These are phyloP conservation scores for Tangara arthus DNA, from an alignment of 2,797 vertebrate species.

Conservation along the genomic window DNA sequence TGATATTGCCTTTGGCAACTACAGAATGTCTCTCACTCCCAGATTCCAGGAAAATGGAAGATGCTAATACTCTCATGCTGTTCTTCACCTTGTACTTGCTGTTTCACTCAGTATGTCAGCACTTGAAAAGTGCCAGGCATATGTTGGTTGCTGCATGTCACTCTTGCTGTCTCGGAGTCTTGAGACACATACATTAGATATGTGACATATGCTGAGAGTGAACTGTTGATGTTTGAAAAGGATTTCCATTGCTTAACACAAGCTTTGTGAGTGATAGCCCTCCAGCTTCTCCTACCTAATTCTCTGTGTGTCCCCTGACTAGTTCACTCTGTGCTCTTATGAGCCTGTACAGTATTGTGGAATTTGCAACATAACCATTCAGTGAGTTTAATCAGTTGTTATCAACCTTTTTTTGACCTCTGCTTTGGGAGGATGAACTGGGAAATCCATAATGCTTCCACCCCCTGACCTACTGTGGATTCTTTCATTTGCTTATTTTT, in stretches of 20 bases:
- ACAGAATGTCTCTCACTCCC: constrained; percentile 22
- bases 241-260: constrained; percentile 66
- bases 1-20: constrained; percentile 62
- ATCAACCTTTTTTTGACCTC: background rate
- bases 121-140: constrained; percentile 64
- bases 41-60: constrained; percentile 53
- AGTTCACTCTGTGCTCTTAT: constrained; percentile 40
- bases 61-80: constrained; percentile 65
- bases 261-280: constrained; percentile 60
- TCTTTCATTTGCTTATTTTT: background rate
- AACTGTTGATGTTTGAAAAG: constrained; percentile 68
- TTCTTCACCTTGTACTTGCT: constrained; percentile 70
- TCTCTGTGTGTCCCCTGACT: constrained; percentile 38
- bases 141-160: constrained; percentile 66
- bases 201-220: constrained; percentile 70
- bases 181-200: constrained; percentile 69
- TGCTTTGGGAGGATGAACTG: background rate
- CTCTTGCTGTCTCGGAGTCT: constrained; percentile 66
- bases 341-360: background rate
- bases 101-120: constrained; percentile 66
- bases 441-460: background rate
- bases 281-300: constrained; percentile 68
- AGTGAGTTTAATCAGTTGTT: constrained; percentile 27
- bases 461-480: background rate
- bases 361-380: background rate